These are phyloP conservation scores for Pseudochirops cupreus DNA, from an alignment of 2,797 vertebrate genomes.

Conservation along the genomic window DNA sequence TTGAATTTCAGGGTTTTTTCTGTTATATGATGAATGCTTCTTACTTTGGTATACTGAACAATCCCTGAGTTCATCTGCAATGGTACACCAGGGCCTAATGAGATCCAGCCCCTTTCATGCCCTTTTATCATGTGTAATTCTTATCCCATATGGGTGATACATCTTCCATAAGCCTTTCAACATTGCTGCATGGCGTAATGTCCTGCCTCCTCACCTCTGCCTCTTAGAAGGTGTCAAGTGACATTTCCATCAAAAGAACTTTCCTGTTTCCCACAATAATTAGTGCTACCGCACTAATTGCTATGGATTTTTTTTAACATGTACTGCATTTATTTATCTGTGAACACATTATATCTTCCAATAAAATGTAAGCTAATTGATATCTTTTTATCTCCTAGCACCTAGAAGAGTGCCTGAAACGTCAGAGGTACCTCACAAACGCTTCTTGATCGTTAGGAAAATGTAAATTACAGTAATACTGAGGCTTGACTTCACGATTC, in stretches of 20 bases:
- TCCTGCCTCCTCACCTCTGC: background rate
- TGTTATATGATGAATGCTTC: background rate
- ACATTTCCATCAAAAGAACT: background rate
- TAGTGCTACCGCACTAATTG: background rate
- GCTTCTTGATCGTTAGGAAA: background rate
- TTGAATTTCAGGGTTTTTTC: background rate
- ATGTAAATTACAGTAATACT: background rate
- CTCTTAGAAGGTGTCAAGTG: background rate
- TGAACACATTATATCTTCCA: background rate
- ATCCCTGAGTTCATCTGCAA: background rate
- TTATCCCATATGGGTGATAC: background rate
- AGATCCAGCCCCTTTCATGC: background rate
- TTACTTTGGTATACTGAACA: background rate
- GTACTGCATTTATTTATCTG: background rate
- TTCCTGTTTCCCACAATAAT: background rate
- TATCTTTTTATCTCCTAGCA: background rate
- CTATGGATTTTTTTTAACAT: background rate
- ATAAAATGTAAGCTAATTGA: background rate
- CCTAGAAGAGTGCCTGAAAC: background rate
- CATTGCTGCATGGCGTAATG: background rate
- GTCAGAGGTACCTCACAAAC: background rate
- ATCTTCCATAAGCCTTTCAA: background rate
- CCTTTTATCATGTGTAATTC: background rate
- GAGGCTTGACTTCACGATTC: background rate
- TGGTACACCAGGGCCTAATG: background rate